Evolutionary conservation across 2,888 invertebrate genomes (phyloP), one percentile per base, ranked within the genome.

Genomic region (Latrodectus hesperus): DNA sequence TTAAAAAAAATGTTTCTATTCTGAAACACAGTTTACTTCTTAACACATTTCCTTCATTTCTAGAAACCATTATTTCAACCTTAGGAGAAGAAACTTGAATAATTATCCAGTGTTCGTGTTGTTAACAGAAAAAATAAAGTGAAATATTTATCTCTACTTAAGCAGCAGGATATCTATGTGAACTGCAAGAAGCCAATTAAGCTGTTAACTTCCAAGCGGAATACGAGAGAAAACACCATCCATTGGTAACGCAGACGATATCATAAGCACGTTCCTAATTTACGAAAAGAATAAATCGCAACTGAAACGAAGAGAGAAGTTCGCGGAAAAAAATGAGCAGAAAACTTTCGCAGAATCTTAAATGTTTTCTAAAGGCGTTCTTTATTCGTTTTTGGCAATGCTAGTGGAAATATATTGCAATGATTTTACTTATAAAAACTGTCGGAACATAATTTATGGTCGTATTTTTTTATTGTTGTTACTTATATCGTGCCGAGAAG

Each of bases 121-220:
- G 38, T 38, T 38, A 38, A 38, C 60, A 60, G 60, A 16, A 16
- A 60, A 60, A n/a, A 11, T 60, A 60, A 10, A 9, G 60, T 16
- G n/a, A 60, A 60, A 6, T 16, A 60, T 11, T 60, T 60, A 60
- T 60, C n/a, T 60, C 60, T n/a, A 16, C n/a, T 60, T n/a, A 16
- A 60, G 11, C 60, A 60, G 60, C 60, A 11, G 60, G 60, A 60
- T 60, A 60, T 60, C 60, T 16, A n/a, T 60, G 60, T 10, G 60
- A 60, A 60, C 60, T 60, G 12, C 14, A 60, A 60, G 60, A 60
- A 60, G 60, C 60, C 60, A 60, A 60, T 60, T 60, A 60, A 60
- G 60, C 60, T 10, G 60, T 60, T 60, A 60, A 60, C 60, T 60
- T 16, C 12, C 14, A 60, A 6, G 10, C 12, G 11, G 60, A 16